Percentiles rank a stretch among this genome's conserved stretches.
These are phyloP conservation scores for Anas platyrhynchos DNA, from an alignment of 2,113 vertebrate genomes.

Conservation along the genomic window DNA sequence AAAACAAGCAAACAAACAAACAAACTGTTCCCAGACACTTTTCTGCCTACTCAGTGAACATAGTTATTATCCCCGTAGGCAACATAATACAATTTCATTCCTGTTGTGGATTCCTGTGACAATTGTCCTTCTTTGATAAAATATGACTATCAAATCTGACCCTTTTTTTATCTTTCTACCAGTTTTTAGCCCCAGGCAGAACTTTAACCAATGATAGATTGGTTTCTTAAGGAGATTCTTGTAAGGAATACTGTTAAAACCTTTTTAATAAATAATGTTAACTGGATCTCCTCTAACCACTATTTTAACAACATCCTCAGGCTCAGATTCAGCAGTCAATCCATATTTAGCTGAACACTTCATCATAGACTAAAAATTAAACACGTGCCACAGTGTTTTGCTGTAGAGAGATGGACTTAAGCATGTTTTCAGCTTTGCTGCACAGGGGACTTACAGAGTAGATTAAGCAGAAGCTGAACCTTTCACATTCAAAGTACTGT, in stretches of 20 bases:
- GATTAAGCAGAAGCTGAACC: neutral
- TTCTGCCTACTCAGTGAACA: neutral
- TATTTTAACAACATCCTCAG: slow-evolving; percentile 8
- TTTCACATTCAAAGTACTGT: neutral
- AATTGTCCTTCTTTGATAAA: neutral
- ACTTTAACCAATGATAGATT: neutral
- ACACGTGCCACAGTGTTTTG: neutral
- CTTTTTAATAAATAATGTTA: slow-evolving; percentile 51
- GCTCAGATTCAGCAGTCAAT: neutral
- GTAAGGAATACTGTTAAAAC: neutral
- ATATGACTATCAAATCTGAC: neutral
- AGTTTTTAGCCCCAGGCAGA: slow-evolving; percentile 18
- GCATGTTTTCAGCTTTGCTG: neutral
- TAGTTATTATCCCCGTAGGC: neutral
- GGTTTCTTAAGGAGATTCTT: neutral
- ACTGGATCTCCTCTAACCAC: slow-evolving; percentile 11
- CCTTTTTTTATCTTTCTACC: neutral
- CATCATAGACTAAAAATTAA: neutral
- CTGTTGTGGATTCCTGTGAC: neutral
- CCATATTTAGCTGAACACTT: neutral
- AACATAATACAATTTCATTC: neutral
- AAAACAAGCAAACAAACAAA: neutral
- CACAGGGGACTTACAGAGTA: neutral
- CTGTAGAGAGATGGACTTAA: neutral
- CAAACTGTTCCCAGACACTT: neutral